Conservation (phyloP, 2,888 invertebrate species). For the Julus scanicus region DNA sequence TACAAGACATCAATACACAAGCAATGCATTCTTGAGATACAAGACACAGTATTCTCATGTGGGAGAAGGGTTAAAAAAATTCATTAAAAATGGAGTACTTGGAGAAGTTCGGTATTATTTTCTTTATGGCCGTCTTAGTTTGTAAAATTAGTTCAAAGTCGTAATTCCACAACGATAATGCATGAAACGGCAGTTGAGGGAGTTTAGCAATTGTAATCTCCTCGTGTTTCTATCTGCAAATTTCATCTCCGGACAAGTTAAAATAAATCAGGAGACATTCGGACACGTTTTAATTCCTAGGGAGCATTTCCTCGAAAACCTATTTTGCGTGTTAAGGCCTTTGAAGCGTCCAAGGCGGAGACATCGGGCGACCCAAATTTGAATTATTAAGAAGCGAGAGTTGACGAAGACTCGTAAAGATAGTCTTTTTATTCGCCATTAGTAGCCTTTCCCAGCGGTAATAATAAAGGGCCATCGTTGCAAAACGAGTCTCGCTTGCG, state of each 20-base stretch:
- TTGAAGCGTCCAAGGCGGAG: neutral
- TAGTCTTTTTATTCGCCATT: constrained; percentile 39
- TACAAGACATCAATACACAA: no score
- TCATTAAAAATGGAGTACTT: neutral
- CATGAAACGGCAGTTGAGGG: neutral
- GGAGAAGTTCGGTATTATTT: neutral
- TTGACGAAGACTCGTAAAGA: constrained; percentile 31
- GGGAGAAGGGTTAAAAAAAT: neutral
- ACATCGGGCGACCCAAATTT: constrained; percentile 18
- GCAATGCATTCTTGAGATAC: no score
- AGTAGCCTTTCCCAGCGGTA: constrained; percentile 16
- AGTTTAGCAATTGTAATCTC: neutral
- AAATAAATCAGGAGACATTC: neutral
- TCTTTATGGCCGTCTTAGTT: neutral
- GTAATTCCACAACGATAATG: neutral
- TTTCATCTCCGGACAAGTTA: neutral
- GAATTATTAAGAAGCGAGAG: constrained; percentile 16
- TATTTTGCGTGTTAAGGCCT: neutral
- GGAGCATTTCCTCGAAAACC: neutral
- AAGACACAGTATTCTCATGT: neutral
- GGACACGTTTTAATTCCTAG: constrained; percentile 14
- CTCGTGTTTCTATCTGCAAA: neutral
- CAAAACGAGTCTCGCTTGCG: neutral
- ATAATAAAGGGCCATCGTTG: neutral
- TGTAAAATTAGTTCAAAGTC: neutral